Evolutionary conservation across 2,797 vertebrate species (phyloP).

Genomic region (Chelmon rostratus): DNA sequence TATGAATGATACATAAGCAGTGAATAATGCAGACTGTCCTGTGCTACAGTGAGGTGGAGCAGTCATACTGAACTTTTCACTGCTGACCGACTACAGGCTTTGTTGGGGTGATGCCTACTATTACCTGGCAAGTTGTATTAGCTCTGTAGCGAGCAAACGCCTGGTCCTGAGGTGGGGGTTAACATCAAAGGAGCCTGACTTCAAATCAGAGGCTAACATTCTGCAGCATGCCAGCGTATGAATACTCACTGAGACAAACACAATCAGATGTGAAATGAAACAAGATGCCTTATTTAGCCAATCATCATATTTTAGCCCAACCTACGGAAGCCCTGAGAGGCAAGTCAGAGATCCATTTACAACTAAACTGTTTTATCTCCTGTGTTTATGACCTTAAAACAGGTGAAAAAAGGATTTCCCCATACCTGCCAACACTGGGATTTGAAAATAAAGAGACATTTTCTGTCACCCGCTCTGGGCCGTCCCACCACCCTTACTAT

Average conservation of each 20-base stretch:
- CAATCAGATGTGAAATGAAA: background rate
- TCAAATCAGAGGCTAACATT: background rate
- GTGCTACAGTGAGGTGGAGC: slow-evolving; percentile 56
- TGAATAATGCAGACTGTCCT: slow-evolving; percentile 77
- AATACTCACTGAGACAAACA: background rate
- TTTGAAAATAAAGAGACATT: no score
- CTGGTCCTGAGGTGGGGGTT: slow-evolving; percentile 20
- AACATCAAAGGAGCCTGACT: slow-evolving; percentile 28
- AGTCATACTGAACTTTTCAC: slow-evolving; percentile 70
- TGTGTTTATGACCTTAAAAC: no score
- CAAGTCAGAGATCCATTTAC: no score
- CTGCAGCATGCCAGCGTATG: slow-evolving; percentile 9
- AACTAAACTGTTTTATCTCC: no score
- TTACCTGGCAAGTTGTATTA: slow-evolving; percentile 48
- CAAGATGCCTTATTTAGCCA: background rate
- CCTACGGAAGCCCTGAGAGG: background rate
- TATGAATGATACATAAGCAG: slow-evolving; percentile 77
- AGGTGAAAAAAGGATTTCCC: no score
- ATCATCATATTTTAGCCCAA: background rate
- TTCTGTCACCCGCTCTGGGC: no score
- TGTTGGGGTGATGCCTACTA: slow-evolving; percentile 44
- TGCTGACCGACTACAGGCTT: slow-evolving; percentile 45
- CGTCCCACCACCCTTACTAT: no score
- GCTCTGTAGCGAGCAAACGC: slow-evolving; percentile 10
- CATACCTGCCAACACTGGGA: no score